Conservation (phyloP, 92 coral and sea anemone species). For the Siderastrea siderea region DNA sequence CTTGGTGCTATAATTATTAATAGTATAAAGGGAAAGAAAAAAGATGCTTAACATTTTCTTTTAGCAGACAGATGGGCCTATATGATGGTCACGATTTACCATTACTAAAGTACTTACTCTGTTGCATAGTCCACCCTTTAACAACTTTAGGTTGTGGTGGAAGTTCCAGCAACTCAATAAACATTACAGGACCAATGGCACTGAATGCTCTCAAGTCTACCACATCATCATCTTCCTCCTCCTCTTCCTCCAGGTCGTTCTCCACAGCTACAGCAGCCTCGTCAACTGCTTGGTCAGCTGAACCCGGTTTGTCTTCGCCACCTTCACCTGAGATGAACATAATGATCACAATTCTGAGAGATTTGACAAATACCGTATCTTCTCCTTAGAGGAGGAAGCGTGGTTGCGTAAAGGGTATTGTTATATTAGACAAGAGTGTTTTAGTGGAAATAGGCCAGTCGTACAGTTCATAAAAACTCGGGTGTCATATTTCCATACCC, state of each 20-base stretch:
- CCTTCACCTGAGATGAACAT: conserved; percentile 11
- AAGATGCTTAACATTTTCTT: too few relatives aligned
- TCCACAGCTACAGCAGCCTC: conserved; percentile 50
- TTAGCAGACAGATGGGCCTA: too few relatives aligned
- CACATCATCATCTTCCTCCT: conserved; percentile 98
- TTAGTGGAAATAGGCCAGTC: too few relatives aligned
- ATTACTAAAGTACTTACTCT: conserved; percentile 58
- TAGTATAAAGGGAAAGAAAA: too few relatives aligned
- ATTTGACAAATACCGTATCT: too few relatives aligned
- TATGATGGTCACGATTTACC: not conserved
- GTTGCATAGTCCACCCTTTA: conserved; percentile 93
- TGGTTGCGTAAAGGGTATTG: too few relatives aligned
- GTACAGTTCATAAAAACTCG: too few relatives aligned
- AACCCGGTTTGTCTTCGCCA: conserved; percentile 38
- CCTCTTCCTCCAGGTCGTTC: conserved; percentile 70
- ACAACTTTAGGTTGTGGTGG: conserved; percentile 96
- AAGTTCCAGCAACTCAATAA: conserved; percentile 83
- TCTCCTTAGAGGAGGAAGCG: too few relatives aligned
- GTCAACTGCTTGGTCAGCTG: conserved; percentile 63
- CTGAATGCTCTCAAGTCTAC: conserved; percentile 94
- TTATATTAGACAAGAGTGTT: too few relatives aligned
- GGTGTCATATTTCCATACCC: too few relatives aligned
- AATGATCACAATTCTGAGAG: too few relatives aligned
- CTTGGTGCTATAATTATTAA: too few relatives aligned
- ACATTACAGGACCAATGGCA: conserved; percentile 85